Evolutionary conservation across 35 echinoderm and acorn worm genomes (phyloP).

Genomic region (Amphiura filiformis): DNA sequence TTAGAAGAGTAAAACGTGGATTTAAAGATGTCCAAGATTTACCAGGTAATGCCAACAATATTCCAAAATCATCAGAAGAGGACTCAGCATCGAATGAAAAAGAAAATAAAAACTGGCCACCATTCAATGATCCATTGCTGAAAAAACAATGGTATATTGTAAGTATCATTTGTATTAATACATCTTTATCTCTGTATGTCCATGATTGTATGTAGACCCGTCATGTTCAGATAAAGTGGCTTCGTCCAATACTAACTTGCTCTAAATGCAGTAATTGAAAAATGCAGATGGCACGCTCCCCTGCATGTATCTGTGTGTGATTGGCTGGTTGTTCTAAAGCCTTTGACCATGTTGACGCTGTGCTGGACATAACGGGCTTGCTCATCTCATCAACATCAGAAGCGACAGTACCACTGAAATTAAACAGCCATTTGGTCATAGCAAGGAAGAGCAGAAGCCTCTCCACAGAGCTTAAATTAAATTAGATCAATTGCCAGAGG

Average conservation of each 20-base stretch:
- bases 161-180: conserved; percentile 56
- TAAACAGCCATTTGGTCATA: no score
- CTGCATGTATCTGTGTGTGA: no score
- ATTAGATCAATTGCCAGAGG: no score
- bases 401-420: no score
- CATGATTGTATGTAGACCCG: not conserved
- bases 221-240: no score
- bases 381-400: no score
- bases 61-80: no score
- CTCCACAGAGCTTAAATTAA: no score
- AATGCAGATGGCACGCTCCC: not conserved
- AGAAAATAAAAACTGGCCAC: conserved; percentile 14
- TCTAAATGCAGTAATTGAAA: not conserved
- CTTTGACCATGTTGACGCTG: no score
- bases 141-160: conserved; percentile 94
- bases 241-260: not conserved
- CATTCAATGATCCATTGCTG: conserved; percentile 87
- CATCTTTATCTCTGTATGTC: not conserved
- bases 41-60: conserved; percentile 19
- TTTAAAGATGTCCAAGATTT: conserved; percentile 76
- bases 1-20: conserved; percentile 73
- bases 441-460: no score
- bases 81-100: not conserved
- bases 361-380: no score
- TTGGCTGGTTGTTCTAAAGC: no score